Evolutionary conservation across 1,140 invertebrate genomes (phyloP).

Genomic region (Tribolium castaneum): DNA sequence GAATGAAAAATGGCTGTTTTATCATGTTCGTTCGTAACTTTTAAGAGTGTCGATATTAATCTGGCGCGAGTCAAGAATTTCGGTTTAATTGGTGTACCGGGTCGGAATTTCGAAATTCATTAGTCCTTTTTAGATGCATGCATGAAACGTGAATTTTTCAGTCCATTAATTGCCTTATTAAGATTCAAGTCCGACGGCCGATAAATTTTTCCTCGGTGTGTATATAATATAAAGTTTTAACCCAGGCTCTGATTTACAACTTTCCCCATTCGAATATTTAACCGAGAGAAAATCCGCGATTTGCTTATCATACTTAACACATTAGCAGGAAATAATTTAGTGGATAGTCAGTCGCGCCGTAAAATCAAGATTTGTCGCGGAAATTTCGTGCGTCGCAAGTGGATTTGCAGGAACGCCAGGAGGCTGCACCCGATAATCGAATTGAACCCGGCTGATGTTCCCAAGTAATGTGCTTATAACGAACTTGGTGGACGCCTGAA

Average conservation of each 20-base stretch:
- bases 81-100: constrained; percentile 12
- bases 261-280: constrained; percentile 1
- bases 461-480: constrained; percentile 17
- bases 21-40: not conserved
- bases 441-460: constrained; percentile 15
- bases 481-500: not conserved
- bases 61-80: not conserved
- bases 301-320: not conserved
- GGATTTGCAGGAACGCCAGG: not conserved
- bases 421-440: constrained; percentile 11
- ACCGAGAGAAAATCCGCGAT: not conserved
- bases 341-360: not conserved
- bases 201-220: constrained; percentile 26
- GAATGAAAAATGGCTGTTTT: not conserved
- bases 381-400: constrained; percentile 8
- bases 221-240: constrained; percentile 16
- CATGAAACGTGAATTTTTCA: constrained; percentile 13
- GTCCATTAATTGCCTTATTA: constrained; percentile 26
- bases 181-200: constrained; percentile 2
- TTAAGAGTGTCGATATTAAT: constrained; percentile 7
- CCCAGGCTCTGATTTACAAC: not conserved
- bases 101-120: constrained; percentile 9
- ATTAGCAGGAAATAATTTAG: not conserved
- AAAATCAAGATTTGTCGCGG: constrained; percentile 5
- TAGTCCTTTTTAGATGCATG: constrained; percentile 1